phyloP scores from a whole-genome alignment of 2,888 invertebrate species.

The Brenthis hecate region DNA sequence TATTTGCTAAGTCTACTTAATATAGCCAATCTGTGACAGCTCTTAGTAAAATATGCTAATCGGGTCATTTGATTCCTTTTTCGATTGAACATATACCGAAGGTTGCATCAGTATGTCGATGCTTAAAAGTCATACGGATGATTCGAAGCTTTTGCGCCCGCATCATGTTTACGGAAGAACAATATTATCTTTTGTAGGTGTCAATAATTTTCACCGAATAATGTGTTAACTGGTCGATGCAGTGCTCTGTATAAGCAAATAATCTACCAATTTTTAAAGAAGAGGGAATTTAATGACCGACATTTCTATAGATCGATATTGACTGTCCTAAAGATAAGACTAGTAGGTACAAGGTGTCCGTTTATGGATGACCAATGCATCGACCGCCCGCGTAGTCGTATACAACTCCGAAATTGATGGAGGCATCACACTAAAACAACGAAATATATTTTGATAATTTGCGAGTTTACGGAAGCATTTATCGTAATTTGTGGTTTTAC shows the following conservation, averaged over 20 bases:
- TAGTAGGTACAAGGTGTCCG: conserved; percentile 73
- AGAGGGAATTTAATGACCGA: conserved; percentile 60
- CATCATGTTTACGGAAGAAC: conserved; percentile 68
- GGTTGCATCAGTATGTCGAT: conserved; percentile 41
- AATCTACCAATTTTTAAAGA: conserved; percentile 54
- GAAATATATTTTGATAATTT: conserved; percentile 71
- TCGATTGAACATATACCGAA: conserved; percentile 52
- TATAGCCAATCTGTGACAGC: conserved; percentile 61
- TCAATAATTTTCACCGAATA: conserved; percentile 43
- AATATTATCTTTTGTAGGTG: conserved; percentile 38
- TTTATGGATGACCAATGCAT: conserved; percentile 74
- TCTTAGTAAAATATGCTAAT: conserved; percentile 67
- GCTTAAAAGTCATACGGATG: conserved; percentile 58
- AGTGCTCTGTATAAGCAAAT: conserved; percentile 31
- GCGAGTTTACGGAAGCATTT: conserved; percentile 73
- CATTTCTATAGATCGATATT: conserved; percentile 65
- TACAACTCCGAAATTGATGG: conserved; percentile 61
- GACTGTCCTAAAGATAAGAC: conserved; percentile 71
- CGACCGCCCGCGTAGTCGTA: conserved; percentile 66
- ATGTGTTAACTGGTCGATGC: conserved; percentile 29
- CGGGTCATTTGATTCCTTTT: conserved; percentile 65
- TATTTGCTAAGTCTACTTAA: conserved; percentile 57
- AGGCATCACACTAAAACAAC: conserved; percentile 71
- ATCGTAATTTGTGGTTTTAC: conserved; percentile 49
- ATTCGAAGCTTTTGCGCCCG: conserved; percentile 45